Conservation (phyloP, 2,888 invertebrate species). For the Nycteola revayana region DNA sequence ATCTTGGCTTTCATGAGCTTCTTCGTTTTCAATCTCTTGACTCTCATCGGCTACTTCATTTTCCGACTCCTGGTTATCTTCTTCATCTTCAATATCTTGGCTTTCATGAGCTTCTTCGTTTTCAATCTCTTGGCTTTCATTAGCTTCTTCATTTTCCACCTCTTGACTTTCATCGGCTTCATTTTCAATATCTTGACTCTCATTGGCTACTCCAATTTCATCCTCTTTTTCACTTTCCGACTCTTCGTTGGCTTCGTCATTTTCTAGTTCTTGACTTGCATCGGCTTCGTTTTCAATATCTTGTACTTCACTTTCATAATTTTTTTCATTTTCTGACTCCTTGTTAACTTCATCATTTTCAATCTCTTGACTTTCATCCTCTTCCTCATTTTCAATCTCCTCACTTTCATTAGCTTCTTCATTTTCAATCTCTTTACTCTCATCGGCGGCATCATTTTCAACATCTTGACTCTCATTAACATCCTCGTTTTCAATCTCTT, state of each 20-base stretch:
- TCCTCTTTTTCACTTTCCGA: too few species aligned
- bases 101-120: constrained; percentile 10
- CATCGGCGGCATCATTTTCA: constrained; percentile 8
- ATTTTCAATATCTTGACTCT: constrained; percentile 10
- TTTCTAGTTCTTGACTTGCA: background rate
- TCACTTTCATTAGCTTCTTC: background rate
- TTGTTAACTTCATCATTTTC: too few species aligned
- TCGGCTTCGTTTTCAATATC: background rate
- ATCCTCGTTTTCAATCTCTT: constrained; percentile 6
- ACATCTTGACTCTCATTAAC: background rate
- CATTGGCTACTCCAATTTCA: too few species aligned
- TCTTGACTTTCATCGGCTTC: constrained; percentile 7
- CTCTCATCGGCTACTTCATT: constrained; percentile 6
- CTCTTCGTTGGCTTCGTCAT: background rate
- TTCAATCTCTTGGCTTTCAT: constrained; percentile 9
- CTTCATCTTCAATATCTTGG: constrained; percentile 7
- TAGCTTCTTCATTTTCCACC: constrained; percentile 5
- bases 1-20: constrained; percentile 7
- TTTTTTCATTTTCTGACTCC: background rate
- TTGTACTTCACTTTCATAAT: background rate
- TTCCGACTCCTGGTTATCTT: constrained; percentile 1
- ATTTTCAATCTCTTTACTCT: background rate
- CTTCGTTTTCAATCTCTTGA: constrained; percentile 4
- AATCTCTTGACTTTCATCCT: background rate
- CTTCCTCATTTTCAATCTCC: background rate